Percentiles rank a stretch among this genome's conserved stretches.
phyloP scores from a whole-genome alignment of 2,113 vertebrate species.

The Morone saxatilis region DNA sequence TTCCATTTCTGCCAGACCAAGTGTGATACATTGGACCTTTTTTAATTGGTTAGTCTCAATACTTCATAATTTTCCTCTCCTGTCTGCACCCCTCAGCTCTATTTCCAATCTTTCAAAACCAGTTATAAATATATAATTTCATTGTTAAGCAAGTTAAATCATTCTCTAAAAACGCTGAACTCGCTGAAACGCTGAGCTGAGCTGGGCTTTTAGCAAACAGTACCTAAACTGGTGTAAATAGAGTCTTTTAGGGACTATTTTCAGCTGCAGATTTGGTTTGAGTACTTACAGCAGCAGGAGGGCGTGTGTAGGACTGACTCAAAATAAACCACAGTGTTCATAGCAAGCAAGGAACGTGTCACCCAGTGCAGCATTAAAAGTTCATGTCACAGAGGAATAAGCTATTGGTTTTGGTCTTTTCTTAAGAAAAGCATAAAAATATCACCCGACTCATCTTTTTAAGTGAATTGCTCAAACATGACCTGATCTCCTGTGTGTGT shows the following conservation, averaged over 20 bases:
- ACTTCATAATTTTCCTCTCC: neutral
- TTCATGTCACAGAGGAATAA: neutral
- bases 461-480: conserved; percentile 4
- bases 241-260: neutral
- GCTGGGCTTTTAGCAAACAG: neutral
- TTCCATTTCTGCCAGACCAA: too few relatives aligned
- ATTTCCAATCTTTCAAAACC: neutral
- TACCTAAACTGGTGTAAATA: neutral
- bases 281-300: neutral
- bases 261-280: neutral
- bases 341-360: neutral
- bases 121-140: neutral
- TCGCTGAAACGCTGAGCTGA: too few relatives aligned
- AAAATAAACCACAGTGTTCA: neutral
- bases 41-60: neutral
- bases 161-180: neutral
- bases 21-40: too few relatives aligned
- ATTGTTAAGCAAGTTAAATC: neutral
- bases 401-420: neutral
- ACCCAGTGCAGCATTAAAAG: neutral
- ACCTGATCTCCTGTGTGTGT: conserved; percentile 47
- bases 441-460: neutral
- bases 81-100: neutral
- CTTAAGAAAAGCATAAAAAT: neutral
- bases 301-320: neutral